These are phyloP conservation scores for Lasioglossum morio DNA, from an alignment of 2,888 invertebrate species.

Conservation along the genomic window DNA sequence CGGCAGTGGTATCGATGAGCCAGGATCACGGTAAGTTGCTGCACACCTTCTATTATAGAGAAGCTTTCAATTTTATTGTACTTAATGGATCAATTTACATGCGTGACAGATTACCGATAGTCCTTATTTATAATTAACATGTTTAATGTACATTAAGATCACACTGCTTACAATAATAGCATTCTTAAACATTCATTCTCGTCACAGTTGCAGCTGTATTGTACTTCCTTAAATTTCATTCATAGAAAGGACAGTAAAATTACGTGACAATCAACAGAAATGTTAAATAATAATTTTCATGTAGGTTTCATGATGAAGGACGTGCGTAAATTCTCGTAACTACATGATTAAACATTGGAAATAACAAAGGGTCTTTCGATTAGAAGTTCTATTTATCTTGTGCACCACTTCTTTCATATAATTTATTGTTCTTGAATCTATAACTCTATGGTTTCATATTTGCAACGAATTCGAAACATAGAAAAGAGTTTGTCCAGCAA, in stretches of 20 bases:
- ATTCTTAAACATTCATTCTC: conserved; percentile 29
- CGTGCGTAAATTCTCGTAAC: conserved; percentile 2
- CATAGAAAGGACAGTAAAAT: not conserved
- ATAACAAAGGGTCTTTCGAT: conserved; percentile 46
- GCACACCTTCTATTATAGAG: not conserved
- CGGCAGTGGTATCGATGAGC: conserved; percentile 86
- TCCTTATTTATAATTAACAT: conserved; percentile 32
- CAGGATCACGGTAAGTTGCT: conserved; percentile 83
- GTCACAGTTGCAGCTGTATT: conserved; percentile 11
- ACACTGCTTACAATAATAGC: conserved; percentile 20
- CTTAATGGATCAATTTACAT: conserved; percentile 32
- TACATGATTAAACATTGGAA: not conserved
- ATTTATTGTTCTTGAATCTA: conserved; percentile 3
- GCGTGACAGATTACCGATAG: conserved; percentile 18
- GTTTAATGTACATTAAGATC: conserved; percentile 15
- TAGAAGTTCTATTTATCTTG: conserved; percentile 69
- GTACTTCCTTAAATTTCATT: conserved; percentile 21
- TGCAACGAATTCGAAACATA: not conserved
- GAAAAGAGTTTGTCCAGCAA: not conserved
- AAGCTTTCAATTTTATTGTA: conserved; percentile 6
- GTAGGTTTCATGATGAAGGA: not conserved
- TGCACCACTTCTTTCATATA: conserved; percentile 37
- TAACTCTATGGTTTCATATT: not conserved
- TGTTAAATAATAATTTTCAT: not conserved
- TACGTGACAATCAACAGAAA: not conserved